These are phyloP conservation scores for Danaus melanippus DNA, from an alignment of 1,140 invertebrate genomes.

Conservation along the genomic window DNA sequence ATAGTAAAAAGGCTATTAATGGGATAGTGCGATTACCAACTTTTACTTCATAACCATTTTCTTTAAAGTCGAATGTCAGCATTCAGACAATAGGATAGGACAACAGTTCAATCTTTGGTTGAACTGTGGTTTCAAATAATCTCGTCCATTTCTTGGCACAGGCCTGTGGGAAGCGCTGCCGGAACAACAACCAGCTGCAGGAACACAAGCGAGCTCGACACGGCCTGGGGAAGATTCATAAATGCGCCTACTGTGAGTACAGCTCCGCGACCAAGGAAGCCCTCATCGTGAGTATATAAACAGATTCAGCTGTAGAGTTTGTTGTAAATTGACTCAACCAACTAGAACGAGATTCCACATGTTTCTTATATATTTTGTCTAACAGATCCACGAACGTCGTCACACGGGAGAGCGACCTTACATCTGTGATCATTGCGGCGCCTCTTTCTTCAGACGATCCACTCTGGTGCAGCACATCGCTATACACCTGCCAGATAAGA, in stretches of 20 bases:
- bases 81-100: too few species aligned
- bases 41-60: too few species aligned
- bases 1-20: too few species aligned
- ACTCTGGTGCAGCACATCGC: slow-evolving; percentile 58
- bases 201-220: slow-evolving; percentile 57
- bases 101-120: too few species aligned
- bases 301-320: too few species aligned
- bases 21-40: too few species aligned
- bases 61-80: too few species aligned
- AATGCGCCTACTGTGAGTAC: slow-evolving; percentile 59
- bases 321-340: too few species aligned
- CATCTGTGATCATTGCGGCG: slow-evolving; percentile 54
- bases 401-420: slow-evolving; percentile 58
- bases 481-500: slow-evolving; percentile 57
- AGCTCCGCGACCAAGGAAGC: slow-evolving; percentile 58
- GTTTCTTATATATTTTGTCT: neutral
- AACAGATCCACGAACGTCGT: slow-evolving; percentile 48
- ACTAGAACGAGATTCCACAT: neutral
- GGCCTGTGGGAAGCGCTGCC: slow-evolving; percentile 54
- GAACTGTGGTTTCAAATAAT: too few species aligned
- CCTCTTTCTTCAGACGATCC: slow-evolving; percentile 49
- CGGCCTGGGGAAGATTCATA: slow-evolving; percentile 50
- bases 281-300: slow-evolving; percentile 36
- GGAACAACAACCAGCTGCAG: slow-evolving; percentile 55
- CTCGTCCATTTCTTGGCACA: slow-evolving; percentile 12